A percentile compares a stretch with the other conserved stretches of the same genome.
phyloP scores from a whole-genome alignment of 2,888 invertebrate species.

The Melanostoma mellinum region DNA sequence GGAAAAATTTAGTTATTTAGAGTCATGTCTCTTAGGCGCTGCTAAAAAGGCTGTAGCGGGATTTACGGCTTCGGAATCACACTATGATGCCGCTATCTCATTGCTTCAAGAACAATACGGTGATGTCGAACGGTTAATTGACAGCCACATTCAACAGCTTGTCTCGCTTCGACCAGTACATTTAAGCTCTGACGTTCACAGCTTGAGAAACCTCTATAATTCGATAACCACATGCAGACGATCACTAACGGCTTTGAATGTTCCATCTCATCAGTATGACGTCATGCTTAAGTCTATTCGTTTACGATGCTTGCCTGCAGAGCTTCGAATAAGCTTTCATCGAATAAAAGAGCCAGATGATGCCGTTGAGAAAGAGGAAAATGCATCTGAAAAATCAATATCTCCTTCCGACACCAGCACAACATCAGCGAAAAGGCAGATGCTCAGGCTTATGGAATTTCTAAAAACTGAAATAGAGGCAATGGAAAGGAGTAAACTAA shows the following conservation, averaged over 20 bases:
- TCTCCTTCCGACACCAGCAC: too few relatives aligned
- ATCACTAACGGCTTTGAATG: constrained; percentile 32
- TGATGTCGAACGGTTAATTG: constrained; percentile 16
- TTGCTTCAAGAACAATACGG: constrained; percentile 22
- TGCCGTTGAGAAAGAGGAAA: too few relatives aligned
- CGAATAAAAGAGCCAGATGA: background rate
- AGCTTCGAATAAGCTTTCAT: constrained; percentile 1
- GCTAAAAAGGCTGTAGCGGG: constrained; percentile 4
- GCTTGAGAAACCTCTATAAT: constrained; percentile 15
- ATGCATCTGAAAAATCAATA: too few relatives aligned
- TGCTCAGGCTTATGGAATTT: too few relatives aligned
- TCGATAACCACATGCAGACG: background rate
- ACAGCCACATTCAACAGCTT: constrained; percentile 27
- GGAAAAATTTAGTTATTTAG: constrained; percentile 2
- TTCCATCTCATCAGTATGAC: constrained; percentile 20
- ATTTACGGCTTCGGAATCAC: constrained; percentile 12
- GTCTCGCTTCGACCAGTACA: constrained; percentile 25
- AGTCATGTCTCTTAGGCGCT: background rate
- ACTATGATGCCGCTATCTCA: constrained; percentile 23
- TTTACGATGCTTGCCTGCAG: background rate
- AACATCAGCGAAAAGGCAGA: too few relatives aligned
- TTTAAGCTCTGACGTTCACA: background rate
- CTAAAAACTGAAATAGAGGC: too few relatives aligned
- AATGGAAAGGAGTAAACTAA: too few relatives aligned
- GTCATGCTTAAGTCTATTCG: constrained; percentile 7